phyloP scores from a whole-genome alignment of 2,113 vertebrate species.

The Catharus fuscescens region DNA sequence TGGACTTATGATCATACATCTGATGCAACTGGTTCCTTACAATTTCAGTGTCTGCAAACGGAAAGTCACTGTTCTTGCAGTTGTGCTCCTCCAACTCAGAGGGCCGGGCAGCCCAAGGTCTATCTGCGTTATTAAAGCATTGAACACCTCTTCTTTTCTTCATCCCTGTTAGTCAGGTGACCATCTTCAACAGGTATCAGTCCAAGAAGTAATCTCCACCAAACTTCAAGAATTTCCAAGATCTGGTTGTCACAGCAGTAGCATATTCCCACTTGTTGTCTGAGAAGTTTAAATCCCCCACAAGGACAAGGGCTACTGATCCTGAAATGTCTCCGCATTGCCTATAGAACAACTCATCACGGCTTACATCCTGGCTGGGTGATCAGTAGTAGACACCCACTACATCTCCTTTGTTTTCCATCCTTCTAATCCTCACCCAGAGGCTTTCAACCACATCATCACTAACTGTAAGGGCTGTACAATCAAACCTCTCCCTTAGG shows the following conservation, averaged over 20 bases:
- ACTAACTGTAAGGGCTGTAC: neutral
- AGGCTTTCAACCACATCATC: neutral
- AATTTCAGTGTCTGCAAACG: neutral
- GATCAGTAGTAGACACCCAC: neutral
- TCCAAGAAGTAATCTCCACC: neutral
- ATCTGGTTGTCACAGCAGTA: neutral
- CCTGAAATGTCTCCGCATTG: neutral
- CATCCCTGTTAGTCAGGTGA: neutral
- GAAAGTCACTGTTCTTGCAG: neutral
- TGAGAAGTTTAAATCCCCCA: neutral
- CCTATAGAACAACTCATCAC: neutral
- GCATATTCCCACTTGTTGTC: neutral
- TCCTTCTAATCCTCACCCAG: neutral
- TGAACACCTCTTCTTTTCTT: neutral
- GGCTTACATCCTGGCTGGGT: neutral
- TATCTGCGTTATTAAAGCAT: neutral
- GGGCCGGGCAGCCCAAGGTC: neutral
- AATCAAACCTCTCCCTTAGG: neutral
- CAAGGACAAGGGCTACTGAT: neutral
- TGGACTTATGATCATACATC: neutral
- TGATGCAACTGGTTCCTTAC: neutral
- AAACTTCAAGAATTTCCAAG: neutral
- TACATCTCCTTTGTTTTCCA: neutral
- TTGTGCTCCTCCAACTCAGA: neutral
- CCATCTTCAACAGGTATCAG: neutral